Percentiles rank a stretch among this genome's conserved stretches.
These are phyloP conservation scores for Galemys pyrenaicus DNA, from an alignment of 2,113 vertebrate species.

Conservation along the genomic window DNA sequence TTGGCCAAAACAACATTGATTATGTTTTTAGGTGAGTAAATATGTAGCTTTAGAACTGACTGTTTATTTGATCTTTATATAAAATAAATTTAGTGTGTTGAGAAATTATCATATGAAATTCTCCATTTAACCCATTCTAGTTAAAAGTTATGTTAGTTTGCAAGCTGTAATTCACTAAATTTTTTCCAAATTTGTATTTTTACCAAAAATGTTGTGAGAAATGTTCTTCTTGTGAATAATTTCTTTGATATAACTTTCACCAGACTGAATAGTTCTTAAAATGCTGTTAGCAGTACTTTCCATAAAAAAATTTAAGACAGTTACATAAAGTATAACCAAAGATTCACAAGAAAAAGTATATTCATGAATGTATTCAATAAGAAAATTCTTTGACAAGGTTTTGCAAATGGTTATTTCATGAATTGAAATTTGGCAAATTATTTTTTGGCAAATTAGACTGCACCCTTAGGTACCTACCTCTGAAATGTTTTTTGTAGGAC, in stretches of 20 bases:
- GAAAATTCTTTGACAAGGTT: neutral
- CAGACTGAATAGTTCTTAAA: constrained; percentile 20
- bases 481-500: neutral
- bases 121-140: neutral
- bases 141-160: neutral
- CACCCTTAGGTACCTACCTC: neutral
- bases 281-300: neutral
- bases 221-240: neutral
- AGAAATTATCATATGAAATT: neutral
- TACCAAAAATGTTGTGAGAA: constrained; percentile 10
- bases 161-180: neutral
- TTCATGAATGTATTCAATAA: constrained; percentile 11
- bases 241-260: constrained; percentile 17
- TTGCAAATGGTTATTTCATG: neutral
- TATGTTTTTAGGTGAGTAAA: constrained; percentile 94
- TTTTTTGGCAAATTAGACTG: neutral
- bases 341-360: neutral
- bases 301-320: neutral
- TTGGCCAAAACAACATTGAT: constrained; percentile 93
- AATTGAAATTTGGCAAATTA: neutral
- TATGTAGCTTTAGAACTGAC: neutral
- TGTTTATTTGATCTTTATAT: neutral
- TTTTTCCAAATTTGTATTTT: constrained; percentile 15
- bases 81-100: constrained; percentile 7
- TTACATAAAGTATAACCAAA: neutral